Percentiles rank a stretch among this genome's conserved stretches.
These are phyloP conservation scores for Litoditis marina DNA, from an alignment of 2,888 invertebrate species.

Conservation along the genomic window DNA sequence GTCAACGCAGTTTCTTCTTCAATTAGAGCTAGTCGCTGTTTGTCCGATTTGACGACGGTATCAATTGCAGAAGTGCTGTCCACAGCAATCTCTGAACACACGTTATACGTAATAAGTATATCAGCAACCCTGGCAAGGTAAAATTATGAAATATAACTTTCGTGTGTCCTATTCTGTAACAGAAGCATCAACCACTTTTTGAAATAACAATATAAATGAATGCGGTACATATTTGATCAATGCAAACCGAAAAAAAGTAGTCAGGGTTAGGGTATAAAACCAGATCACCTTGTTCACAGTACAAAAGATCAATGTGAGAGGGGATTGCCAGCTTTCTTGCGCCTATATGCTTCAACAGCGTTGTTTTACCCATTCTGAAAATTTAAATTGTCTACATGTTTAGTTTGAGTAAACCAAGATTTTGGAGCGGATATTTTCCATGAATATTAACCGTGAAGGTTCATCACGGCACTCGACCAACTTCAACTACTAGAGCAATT, in stretches of 20 bases:
- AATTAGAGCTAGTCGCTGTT: constrained; percentile 78
- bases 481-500: no score
- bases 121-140: background rate
- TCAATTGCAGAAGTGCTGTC: constrained; percentile 89
- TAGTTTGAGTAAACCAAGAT: constrained; percentile 5
- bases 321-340: constrained; percentile 87
- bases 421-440: background rate
- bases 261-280: no score
- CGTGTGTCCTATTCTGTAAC: no score
- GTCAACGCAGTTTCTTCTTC: constrained; percentile 81
- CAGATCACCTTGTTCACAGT: constrained; percentile 80
- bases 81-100: constrained; percentile 98
- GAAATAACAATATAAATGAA: background rate
- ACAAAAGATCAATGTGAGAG: constrained; percentile 87
- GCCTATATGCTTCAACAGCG: constrained; percentile 85
- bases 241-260: background rate
- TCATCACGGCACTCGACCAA: no score
- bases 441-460: no score
- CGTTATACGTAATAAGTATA: constrained; percentile 17
- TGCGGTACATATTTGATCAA: no score
- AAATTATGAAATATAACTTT: no score
- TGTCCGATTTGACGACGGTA: constrained; percentile 87
- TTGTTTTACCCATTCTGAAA: constrained; percentile 91
- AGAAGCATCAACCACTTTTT: background rate
- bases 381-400: background rate